Conservation (phyloP, 2,113 vertebrate species). For the Thamnaconus septentrionalis region DNA sequence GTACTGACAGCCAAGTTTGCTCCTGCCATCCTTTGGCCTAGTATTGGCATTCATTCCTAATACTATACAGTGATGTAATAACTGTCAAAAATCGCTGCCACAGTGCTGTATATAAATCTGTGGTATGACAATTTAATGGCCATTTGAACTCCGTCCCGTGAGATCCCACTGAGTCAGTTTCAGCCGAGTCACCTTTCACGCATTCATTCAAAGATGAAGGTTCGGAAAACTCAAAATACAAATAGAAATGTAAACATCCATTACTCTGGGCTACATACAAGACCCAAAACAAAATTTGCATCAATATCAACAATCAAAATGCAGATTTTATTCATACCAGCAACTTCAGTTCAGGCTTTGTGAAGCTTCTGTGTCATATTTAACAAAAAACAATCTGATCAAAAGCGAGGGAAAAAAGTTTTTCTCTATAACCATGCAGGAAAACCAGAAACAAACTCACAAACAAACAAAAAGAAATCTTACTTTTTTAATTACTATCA, state of each 20-base stretch:
- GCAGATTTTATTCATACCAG: slow-evolving; percentile 2
- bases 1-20: background rate
- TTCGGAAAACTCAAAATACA: slow-evolving; percentile 19
- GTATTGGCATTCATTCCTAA: slow-evolving; percentile 29
- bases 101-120: background rate
- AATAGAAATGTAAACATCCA: slow-evolving; percentile 17
- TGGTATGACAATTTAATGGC: background rate
- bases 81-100: too few relatives aligned
- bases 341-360: slow-evolving; percentile 12
- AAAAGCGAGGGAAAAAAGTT: slow-evolving; percentile 31
- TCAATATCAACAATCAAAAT: slow-evolving; percentile 21
- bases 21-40: slow-evolving; percentile 42
- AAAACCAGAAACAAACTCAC: slow-evolving; percentile 23
- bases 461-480: slow-evolving; percentile 31
- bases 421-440: slow-evolving; percentile 57
- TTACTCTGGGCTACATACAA: slow-evolving; percentile 7
- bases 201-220: background rate
- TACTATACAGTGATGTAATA: slow-evolving; percentile 26
- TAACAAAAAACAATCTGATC: slow-evolving; percentile 31
- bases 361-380: slow-evolving; percentile 12
- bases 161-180: background rate
- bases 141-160: background rate
- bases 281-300: slow-evolving; percentile 1
- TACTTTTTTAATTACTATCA: slow-evolving; percentile 34
- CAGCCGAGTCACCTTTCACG: slow-evolving; percentile 9